phyloP scores from a whole-genome alignment of 2,888 invertebrate species.

The Brachypalpus laphriformis region DNA sequence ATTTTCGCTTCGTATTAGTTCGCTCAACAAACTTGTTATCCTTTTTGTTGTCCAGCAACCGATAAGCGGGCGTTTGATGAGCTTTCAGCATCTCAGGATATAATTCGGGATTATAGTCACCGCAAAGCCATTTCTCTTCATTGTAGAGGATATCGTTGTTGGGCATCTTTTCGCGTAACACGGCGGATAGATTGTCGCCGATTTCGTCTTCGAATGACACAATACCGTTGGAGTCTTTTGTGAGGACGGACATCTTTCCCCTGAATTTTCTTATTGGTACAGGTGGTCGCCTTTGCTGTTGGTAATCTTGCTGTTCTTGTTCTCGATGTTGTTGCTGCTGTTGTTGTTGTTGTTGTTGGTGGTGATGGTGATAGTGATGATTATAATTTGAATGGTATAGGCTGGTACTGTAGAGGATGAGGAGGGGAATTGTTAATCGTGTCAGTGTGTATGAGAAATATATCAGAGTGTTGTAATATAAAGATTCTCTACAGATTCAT shows the following conservation, averaged over 20 bases:
- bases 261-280: slow-evolving; percentile 6
- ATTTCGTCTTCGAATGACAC: slow-evolving; percentile 45
- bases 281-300: slow-evolving; percentile 3
- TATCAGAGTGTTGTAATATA: background rate
- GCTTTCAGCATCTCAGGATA: slow-evolving; percentile 44
- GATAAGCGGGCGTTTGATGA: slow-evolving; percentile 44
- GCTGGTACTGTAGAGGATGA: slow-evolving; percentile 30
- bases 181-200: slow-evolving; percentile 49
- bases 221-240: slow-evolving; percentile 45
- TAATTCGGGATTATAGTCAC: slow-evolving; percentile 32
- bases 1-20: slow-evolving; percentile 75
- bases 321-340: background rate
- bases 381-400: slow-evolving; percentile 38
- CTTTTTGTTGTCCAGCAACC: slow-evolving; percentile 44
- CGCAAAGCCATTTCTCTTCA: slow-evolving; percentile 62
- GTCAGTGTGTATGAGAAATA: slow-evolving; percentile 23
- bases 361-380: slow-evolving; percentile 11
- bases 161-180: slow-evolving; percentile 67
- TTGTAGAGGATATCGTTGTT: slow-evolving; percentile 62
- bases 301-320: background rate
- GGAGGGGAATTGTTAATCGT: slow-evolving; percentile 27
- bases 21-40: slow-evolving; percentile 59
- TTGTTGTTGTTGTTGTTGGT: slow-evolving; percentile 4
- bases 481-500: slow-evolving; percentile 1
- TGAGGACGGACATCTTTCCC: slow-evolving; percentile 46